Evolutionary conservation across 2,113 vertebrate genomes (phyloP), one percentile per base, ranked within the genome.

Genomic region (Salvelinus fontinalis): DNA sequence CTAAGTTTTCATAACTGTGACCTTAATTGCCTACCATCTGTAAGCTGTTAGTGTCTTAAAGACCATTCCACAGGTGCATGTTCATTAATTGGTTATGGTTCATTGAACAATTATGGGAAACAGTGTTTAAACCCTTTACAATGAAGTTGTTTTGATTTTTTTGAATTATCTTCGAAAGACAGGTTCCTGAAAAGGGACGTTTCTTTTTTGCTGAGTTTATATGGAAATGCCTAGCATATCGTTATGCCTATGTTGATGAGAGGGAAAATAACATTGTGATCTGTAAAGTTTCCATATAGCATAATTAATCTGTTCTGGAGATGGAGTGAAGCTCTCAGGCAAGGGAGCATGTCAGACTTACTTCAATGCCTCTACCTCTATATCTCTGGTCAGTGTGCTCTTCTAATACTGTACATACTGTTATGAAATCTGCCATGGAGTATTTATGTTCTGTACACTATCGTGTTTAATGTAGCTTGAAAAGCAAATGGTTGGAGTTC

Each of bases 401-500:
- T 24, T 89, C 87, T 86, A 87, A 88, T 86, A 44, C 9, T 44
- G 39, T 11, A 84, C 84, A 54, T 16, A 78, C 74, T 81, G 79
- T 89, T 92, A 91, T 89, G 85, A 90, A 87, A 91, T 90, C 87
- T 86, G 85, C 84, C 77, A 79, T 78, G 83, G 79, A 87, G 84
- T 81, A 78, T 90, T 89, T 87, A 82, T 79, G 78, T 77, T 80
- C 79, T 79, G 59, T 62, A 16, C n/a, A 16, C 59, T 86, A 82
- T 75, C 60, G 78, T 87, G 89, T 74, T 89, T 91, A 91, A 93
- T 92, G 89, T 90, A 91, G 88, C 88, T 89, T 79, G 81, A 90
- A 90, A 89, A 90, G 89, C 86, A 90, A 91, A 91, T 90, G 90
- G 87, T 89, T 87, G 85, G 88, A 84, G 80, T 90, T 88, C 82